Evolutionary conservation across 2,888 invertebrate species (phyloP).

Genomic region (Morpho helenor): DNA sequence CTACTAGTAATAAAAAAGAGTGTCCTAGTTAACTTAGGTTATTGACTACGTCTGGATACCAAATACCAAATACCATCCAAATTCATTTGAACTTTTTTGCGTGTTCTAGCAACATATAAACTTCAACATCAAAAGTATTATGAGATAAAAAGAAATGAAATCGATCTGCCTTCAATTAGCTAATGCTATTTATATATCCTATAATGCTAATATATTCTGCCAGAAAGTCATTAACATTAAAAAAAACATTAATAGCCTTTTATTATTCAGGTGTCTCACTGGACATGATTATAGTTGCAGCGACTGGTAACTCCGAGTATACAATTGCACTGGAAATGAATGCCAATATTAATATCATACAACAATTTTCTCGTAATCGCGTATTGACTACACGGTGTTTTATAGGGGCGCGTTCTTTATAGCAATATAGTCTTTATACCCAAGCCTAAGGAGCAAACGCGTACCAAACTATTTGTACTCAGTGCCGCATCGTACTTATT

Average conservation of each 20-base stretch:
- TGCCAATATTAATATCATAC: conserved; percentile 21
- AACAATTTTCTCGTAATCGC: conserved; percentile 18
- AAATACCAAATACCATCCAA: no score
- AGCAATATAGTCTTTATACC: conserved; percentile 14
- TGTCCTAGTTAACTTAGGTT: no score
- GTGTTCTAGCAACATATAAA: no score
- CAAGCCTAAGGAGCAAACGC: conserved; percentile 1
- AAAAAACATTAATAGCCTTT: background rate
- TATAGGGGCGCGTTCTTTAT: conserved; percentile 2
- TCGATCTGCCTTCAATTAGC: no score
- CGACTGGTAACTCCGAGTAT: background rate
- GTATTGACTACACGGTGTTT: conserved; percentile 7
- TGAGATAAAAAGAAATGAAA: no score
- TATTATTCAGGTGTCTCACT: background rate
- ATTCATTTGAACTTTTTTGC: no score
- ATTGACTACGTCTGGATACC: no score
- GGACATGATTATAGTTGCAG: background rate
- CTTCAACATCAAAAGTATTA: no score
- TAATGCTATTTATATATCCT: no score
- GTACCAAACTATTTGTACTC: background rate
- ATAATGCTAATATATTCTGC: no score
- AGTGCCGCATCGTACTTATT: conserved; percentile 15
- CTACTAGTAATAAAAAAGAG: no score
- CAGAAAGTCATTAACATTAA: no score
- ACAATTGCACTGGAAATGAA: conserved; percentile 14